Percentiles rank a stretch among this genome's conserved stretches.
Conservation (phyloP, 2,113 vertebrate species). For the Dryoscopus gambensis region DNA sequence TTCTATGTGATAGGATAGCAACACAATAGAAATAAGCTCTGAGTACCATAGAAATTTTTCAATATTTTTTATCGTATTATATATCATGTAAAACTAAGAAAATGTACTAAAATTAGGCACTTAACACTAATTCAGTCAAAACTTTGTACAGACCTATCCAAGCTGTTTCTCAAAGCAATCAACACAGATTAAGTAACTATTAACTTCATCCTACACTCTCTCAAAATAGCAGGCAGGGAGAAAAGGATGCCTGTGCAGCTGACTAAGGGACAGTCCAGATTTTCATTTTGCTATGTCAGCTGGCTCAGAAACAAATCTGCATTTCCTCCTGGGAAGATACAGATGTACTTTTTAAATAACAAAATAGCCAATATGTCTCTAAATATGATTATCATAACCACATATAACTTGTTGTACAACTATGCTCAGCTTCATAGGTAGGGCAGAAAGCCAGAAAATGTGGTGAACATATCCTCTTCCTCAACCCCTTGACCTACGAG, state of each 20-base stretch:
- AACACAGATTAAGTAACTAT: background rate
- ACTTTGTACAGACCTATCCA: background rate
- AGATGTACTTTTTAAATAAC: slow-evolving; percentile 52
- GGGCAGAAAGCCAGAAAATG: slow-evolving; percentile 62
- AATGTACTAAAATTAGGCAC: background rate
- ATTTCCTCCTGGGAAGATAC: slow-evolving; percentile 50
- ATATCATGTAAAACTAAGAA: background rate
- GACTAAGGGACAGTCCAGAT: slow-evolving; percentile 8
- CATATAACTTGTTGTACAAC: slow-evolving; percentile 45
- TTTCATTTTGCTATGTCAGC: slow-evolving; percentile 47
- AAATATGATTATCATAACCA: slow-evolving; percentile 65
- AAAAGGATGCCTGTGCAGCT: background rate
- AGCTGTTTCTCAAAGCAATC: background rate
- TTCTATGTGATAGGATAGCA: background rate
- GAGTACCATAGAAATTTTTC: background rate
- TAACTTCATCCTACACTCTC: background rate
- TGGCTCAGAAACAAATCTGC: slow-evolving; percentile 29
- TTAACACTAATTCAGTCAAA: background rate
- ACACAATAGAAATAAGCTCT: background rate
- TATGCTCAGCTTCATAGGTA: slow-evolving; percentile 19
- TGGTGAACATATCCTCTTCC: slow-evolving; percentile 66
- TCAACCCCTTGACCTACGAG: slow-evolving; percentile 42
- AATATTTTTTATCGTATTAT: background rate
- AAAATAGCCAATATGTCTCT: slow-evolving; percentile 55
- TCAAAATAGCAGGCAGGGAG: background rate